phyloP scores from a whole-genome alignment of 2,113 vertebrate species.

The Conger conger region DNA sequence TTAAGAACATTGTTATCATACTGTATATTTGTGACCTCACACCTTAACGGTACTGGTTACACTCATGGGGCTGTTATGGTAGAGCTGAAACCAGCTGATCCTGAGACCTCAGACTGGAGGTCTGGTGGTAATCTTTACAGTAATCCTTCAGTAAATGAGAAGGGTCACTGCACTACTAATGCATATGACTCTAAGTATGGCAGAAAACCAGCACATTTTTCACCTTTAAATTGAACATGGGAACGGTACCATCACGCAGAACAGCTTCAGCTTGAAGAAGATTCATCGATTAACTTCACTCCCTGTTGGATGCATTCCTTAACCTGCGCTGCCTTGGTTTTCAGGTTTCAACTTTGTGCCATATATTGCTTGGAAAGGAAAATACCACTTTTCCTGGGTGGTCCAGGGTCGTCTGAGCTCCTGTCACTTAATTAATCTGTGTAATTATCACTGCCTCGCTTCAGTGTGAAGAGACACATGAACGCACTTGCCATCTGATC shows the following conservation, averaged over 20 bases:
- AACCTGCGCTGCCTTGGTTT: neutral
- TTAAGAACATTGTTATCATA: too few species aligned
- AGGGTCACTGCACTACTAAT: neutral
- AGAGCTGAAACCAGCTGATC: too few species aligned
- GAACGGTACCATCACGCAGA: neutral
- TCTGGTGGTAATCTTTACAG: neutral
- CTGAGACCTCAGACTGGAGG: too few species aligned
- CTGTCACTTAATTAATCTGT: constrained; percentile 39
- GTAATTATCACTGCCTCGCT: constrained; percentile 33
- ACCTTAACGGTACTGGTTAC: too few species aligned
- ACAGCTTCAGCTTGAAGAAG: neutral
- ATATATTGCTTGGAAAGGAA: constrained; percentile 38
- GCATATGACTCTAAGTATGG: neutral
- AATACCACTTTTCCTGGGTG: constrained; percentile 39
- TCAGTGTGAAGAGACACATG: constrained; percentile 28
- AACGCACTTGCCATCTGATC: constrained; percentile 32
- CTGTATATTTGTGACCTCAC: too few species aligned
- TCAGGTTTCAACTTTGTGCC: constrained; percentile 17
- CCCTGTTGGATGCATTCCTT: neutral
- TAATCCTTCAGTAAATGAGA: neutral
- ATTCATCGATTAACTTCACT: neutral
- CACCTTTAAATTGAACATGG: neutral
- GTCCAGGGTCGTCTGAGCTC: constrained; percentile 41
- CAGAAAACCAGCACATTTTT: neutral
- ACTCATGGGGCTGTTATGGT: neutral